phyloP scores from a whole-genome alignment of 2,888 invertebrate genomes.

The Sarcophaga variegata region DNA sequence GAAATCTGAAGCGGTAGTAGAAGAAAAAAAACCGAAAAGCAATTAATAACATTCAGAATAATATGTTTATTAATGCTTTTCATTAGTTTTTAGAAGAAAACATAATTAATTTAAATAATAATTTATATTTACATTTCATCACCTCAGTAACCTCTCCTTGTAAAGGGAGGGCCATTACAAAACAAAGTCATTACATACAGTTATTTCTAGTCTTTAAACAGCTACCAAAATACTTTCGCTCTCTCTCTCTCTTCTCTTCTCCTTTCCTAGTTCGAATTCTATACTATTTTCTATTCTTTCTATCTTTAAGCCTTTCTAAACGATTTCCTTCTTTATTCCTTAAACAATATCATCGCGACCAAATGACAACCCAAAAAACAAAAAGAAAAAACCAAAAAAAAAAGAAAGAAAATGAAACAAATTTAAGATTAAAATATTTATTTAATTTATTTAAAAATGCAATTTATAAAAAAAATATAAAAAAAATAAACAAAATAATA shows the following conservation, averaged over 20 bases:
- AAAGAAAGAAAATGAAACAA: conserved; percentile 62
- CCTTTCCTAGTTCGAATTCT: conserved; percentile 31
- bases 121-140: conserved; percentile 34
- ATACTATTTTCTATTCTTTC: background rate
- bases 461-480: conserved; percentile 69
- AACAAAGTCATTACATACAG: conserved; percentile 54
- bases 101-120: conserved; percentile 44
- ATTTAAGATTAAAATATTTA: conserved; percentile 76
- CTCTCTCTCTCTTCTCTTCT: conserved; percentile 30
- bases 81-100: conserved; percentile 33
- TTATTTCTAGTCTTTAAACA: conserved; percentile 58
- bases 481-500: conserved; percentile 65
- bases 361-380: conserved; percentile 75
- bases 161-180: conserved; percentile 23
- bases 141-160: conserved; percentile 41
- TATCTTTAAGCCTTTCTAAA: conserved; percentile 47
- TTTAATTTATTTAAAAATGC: conserved; percentile 79
- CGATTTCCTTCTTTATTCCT: conserved; percentile 46
- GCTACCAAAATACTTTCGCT: conserved; percentile 19
- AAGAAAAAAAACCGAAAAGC: background rate
- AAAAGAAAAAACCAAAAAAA: conserved; percentile 70
- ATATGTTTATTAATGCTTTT: conserved; percentile 57
- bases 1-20: background rate
- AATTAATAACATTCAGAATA: conserved; percentile 25
- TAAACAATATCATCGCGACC: conserved; percentile 71